A percentile compares a stretch with the other conserved stretches of the same genome.
These are phyloP conservation scores for Rotaria sp. DNA, from an alignment of 2,888 invertebrate species.

Conservation along the genomic window DNA sequence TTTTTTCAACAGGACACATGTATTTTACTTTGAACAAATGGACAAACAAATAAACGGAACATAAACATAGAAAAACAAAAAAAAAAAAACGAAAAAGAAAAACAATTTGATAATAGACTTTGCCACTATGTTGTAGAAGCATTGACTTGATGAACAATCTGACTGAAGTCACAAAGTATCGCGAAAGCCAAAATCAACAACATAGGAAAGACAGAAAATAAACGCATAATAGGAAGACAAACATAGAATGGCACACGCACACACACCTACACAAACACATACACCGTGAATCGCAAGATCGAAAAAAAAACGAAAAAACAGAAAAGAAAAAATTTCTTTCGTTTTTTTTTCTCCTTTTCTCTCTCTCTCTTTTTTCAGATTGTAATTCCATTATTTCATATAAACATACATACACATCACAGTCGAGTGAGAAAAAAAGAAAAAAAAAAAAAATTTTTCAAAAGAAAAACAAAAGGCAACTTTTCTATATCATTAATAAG, in stretches of 20 bases:
- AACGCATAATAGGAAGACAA: background rate
- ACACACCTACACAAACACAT: background rate
- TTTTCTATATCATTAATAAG: slow-evolving; percentile 19
- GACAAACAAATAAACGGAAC: background rate
- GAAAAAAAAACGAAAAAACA: background rate
- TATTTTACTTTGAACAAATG: background rate
- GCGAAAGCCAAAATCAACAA: slow-evolving; percentile 7
- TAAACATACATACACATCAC: background rate
- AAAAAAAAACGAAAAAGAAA: background rate
- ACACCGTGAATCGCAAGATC: slow-evolving; percentile 19
- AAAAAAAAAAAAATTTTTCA: background rate
- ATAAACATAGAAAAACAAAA: background rate
- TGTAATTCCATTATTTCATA: background rate
- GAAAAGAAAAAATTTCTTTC: background rate
- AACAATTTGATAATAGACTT: slow-evolving; percentile 5
- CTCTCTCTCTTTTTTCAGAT: background rate
- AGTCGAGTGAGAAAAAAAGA: slow-evolving; percentile 20
- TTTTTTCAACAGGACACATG: background rate
- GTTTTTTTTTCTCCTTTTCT: background rate
- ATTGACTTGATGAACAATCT: slow-evolving; percentile 8
- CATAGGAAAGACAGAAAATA: background rate
- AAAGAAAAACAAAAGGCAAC: background rate
- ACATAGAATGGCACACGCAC: background rate
- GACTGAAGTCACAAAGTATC: slow-evolving; percentile 10
- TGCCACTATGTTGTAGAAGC: slow-evolving; percentile 19